phyloP scores from a whole-genome alignment of 2,797 vertebrate genomes.

The Coccyzus lansbergi region DNA sequence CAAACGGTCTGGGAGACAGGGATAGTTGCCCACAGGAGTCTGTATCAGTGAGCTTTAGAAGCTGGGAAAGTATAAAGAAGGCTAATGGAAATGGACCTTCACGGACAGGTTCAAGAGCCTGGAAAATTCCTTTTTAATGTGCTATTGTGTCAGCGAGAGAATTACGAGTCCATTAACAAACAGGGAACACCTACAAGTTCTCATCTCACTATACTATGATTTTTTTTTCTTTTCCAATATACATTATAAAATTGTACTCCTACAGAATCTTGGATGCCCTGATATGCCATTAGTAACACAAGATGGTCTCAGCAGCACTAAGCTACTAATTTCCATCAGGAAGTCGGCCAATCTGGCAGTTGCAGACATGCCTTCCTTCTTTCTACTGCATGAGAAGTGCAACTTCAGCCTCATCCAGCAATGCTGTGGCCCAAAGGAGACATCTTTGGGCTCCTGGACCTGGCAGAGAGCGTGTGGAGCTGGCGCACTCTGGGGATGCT shows the following conservation, averaged over 20 bases:
- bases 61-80: background rate
- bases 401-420: background rate
- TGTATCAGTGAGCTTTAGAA: background rate
- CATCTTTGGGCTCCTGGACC: background rate
- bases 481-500: rapidly evolving
- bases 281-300: background rate
- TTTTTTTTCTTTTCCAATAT: background rate
- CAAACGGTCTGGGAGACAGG: background rate
- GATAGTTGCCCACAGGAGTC: background rate
- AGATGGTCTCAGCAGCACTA: background rate
- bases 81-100: background rate
- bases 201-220: background rate
- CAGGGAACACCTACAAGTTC: background rate
- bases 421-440: rapidly evolving
- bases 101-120: background rate
- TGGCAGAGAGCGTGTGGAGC: rapidly evolving
- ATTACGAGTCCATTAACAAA: background rate
- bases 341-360: background rate
- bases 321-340: background rate
- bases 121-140: background rate
- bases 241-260: background rate
- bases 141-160: background rate
- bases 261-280: background rate
- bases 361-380: background rate
- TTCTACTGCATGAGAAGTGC: rapidly evolving